These are phyloP conservation scores for Colletes collaris DNA, from an alignment of 2,888 invertebrate species.

Conservation along the genomic window DNA sequence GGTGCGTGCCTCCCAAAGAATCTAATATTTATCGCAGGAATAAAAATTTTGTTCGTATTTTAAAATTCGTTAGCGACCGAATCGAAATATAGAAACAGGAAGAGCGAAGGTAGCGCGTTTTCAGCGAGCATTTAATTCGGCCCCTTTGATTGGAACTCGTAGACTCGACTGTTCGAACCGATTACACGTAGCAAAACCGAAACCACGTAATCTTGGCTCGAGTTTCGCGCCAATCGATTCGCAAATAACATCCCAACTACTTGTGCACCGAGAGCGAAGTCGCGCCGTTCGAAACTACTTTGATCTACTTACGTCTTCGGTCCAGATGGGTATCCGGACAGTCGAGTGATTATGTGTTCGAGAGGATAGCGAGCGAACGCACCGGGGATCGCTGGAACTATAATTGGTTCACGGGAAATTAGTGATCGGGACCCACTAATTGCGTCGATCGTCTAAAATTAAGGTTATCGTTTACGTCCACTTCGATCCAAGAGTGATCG, in stretches of 20 bases:
- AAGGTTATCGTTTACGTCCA: too few species aligned
- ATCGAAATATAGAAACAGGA: too few species aligned
- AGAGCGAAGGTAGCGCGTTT: background rate
- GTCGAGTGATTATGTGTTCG: conserved; percentile 24
- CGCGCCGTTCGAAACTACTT: conserved; percentile 55
- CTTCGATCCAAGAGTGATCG: too few species aligned
- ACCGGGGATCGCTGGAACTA: conserved; percentile 65
- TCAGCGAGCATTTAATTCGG: conserved; percentile 15
- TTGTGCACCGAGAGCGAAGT: conserved; percentile 20
- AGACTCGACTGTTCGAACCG: background rate
- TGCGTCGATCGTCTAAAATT: background rate
- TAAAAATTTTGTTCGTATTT: too few species aligned
- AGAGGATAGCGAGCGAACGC: conserved; percentile 7
- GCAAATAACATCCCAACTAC: conserved; percentile 38
- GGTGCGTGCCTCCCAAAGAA: background rate
- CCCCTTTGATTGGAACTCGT: conserved; percentile 18
- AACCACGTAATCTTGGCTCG: conserved; percentile 46
- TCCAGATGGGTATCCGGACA: conserved; percentile 17
- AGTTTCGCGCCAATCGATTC: conserved; percentile 24
- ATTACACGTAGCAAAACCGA: conserved; percentile 8
- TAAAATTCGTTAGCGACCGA: too few species aligned
- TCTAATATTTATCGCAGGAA: conserved; percentile 6
- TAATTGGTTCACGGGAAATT: conserved; percentile 71
- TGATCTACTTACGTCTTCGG: conserved; percentile 58
- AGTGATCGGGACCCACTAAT: conserved; percentile 71